A percentile compares a stretch with the other conserved stretches of the same genome.
phyloP scores from a whole-genome alignment of 2,888 invertebrate genomes.

The Dicyrtomina minuta region DNA sequence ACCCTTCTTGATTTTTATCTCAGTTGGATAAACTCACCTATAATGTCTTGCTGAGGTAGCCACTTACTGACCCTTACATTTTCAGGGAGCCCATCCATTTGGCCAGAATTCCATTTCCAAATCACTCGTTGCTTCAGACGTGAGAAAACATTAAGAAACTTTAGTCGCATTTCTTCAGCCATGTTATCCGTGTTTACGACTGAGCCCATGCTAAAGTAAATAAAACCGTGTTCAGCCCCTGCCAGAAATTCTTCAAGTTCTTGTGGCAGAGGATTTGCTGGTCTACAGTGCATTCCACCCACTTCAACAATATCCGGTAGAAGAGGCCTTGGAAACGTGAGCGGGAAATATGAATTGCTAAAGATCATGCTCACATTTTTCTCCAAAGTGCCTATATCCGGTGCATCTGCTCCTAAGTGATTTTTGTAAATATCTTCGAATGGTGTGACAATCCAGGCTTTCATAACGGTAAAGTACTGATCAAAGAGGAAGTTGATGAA shows the following conservation, averaged over 20 bases:
- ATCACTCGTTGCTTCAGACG: constrained; percentile 76
- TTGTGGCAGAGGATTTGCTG: constrained; percentile 40
- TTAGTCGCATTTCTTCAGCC: constrained; percentile 66
- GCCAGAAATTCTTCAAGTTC: constrained; percentile 19
- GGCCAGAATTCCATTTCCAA: constrained; percentile 78
- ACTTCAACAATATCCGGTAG: constrained; percentile 53
- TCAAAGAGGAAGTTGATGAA: constrained; percentile 8
- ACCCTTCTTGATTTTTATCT: too few relatives aligned
- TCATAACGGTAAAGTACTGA: background rate
- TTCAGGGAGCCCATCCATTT: constrained; percentile 62
- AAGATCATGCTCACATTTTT: constrained; percentile 49
- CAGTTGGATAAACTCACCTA: constrained; percentile 64
- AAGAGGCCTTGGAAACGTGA: constrained; percentile 46
- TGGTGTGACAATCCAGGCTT: background rate
- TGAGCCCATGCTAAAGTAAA: constrained; percentile 83
- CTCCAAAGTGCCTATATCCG: constrained; percentile 46
- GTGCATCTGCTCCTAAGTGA: constrained; percentile 36
- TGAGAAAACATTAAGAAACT: constrained; percentile 73
- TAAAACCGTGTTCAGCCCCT: constrained; percentile 67
- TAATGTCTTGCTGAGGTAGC: constrained; percentile 71
- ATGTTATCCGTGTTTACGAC: constrained; percentile 72
- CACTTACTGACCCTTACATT: constrained; percentile 60
- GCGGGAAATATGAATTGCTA: constrained; percentile 50
- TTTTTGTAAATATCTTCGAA: background rate
- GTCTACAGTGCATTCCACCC: constrained; percentile 54